Evolutionary conservation across 92 coral and sea anemone species (phyloP).

Genomic region (Muricea muricata): DNA sequence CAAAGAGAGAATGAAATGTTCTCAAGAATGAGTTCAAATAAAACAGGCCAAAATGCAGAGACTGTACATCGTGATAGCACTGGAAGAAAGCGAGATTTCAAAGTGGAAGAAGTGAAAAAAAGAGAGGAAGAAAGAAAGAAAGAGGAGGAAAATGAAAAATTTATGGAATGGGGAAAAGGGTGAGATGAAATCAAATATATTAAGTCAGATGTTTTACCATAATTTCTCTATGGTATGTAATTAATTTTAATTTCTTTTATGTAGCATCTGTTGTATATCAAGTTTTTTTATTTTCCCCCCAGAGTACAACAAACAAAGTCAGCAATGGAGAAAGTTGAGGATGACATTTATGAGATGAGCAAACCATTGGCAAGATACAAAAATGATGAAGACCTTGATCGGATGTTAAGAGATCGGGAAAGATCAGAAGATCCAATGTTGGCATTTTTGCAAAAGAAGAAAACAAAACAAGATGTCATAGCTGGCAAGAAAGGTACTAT

Average conservation of each 20-base stretch:
- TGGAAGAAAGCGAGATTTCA: conserved; percentile 80
- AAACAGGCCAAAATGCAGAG: conserved; percentile 80
- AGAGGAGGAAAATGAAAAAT: conserved; percentile 84
- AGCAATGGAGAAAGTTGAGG: conserved; percentile 71
- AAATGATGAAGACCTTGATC: conserved; percentile 85
- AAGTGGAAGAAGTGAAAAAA: conserved; percentile 74
- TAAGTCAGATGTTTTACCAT: no score
- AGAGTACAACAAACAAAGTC: conserved; percentile 74
- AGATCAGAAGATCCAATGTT: conserved; percentile 95
- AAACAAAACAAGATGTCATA: conserved; percentile 59
- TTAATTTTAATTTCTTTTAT: background rate
- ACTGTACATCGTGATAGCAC: conserved; percentile 91
- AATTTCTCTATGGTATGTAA: no score
- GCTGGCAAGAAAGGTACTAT: conserved; percentile 85
- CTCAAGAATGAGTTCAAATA: conserved; percentile 72
- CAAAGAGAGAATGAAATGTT: conserved; percentile 79
- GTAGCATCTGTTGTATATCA: background rate
- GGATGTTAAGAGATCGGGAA: conserved; percentile 78
- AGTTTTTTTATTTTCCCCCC: no score
- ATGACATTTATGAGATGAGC: conserved; percentile 81
- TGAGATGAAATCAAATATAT: conserved; percentile 39
- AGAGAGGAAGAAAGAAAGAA: conserved; percentile 83
- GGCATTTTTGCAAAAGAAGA: conserved; percentile 88
- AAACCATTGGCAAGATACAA: conserved; percentile 94
- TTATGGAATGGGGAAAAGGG: conserved; percentile 97